These are phyloP conservation scores for Actias luna DNA, from an alignment of 2,888 invertebrate species.

Conservation along the genomic window DNA sequence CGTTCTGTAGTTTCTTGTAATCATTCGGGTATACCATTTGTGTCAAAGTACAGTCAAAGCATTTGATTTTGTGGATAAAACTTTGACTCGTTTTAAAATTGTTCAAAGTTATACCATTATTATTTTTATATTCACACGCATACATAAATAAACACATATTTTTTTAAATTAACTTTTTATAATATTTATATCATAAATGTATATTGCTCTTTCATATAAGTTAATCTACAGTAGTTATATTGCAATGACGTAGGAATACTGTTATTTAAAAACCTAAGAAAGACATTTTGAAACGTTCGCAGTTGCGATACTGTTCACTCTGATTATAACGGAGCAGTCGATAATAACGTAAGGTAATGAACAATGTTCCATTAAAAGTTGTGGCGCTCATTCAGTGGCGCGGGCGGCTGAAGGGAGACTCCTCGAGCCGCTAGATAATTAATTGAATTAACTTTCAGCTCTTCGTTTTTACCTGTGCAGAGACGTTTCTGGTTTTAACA, in stretches of 20 bases:
- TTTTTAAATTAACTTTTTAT: too few relatives aligned
- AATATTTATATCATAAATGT: too few relatives aligned
- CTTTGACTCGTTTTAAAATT: too few relatives aligned
- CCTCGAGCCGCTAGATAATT: neutral
- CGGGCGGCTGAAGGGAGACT: neutral
- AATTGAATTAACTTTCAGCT: neutral
- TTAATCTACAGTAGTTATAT: too few relatives aligned
- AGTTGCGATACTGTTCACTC: neutral
- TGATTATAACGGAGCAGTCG: neutral
- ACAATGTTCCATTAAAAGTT: constrained; percentile 6
- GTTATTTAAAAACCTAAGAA: neutral
- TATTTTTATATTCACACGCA: too few relatives aligned
- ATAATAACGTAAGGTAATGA: constrained; percentile 2
- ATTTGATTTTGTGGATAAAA: too few relatives aligned
- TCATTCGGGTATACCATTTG: too few relatives aligned
- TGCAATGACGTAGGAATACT: neutral
- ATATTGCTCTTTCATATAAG: too few relatives aligned
- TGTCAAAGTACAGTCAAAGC: too few relatives aligned
- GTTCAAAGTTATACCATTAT: too few relatives aligned
- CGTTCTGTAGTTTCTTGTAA: too few relatives aligned
- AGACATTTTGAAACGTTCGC: neutral
- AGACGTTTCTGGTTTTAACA: neutral
- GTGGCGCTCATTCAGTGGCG: neutral
- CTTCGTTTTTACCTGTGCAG: neutral
- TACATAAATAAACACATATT: too few relatives aligned